phyloP scores from a whole-genome alignment of 2,797 vertebrate genomes.

The Chanos chanos region DNA sequence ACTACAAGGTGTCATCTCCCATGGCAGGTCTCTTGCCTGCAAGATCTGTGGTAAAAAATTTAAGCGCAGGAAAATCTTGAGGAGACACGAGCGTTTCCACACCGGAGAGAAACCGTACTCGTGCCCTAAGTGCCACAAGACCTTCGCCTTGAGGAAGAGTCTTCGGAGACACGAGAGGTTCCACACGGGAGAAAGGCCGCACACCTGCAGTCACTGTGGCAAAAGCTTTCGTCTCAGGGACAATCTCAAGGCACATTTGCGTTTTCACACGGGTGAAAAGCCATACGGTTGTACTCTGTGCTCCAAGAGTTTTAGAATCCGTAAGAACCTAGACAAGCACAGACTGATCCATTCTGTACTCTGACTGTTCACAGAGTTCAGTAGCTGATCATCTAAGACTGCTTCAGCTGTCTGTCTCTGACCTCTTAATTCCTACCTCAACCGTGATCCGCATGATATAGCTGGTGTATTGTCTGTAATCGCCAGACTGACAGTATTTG shows the following conservation, averaged over 20 bases:
- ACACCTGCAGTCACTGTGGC: conserved; percentile 59
- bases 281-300: conserved; percentile 63
- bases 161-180: conserved; percentile 66
- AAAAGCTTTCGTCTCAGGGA: conserved; percentile 70
- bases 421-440: too few species aligned
- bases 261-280: conserved; percentile 69
- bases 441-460: too few species aligned
- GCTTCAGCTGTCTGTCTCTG: too few species aligned
- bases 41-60: conserved; percentile 64
- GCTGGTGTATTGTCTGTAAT: too few species aligned
- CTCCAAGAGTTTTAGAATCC: conserved; percentile 64
- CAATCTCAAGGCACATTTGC: conserved; percentile 67
- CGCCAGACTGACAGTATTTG: too few species aligned
- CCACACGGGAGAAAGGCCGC: conserved; percentile 69
- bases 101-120: conserved; percentile 68
- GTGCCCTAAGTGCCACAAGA: conserved; percentile 58
- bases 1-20: conserved; percentile 43
- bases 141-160: conserved; percentile 66
- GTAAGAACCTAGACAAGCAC: conserved; percentile 67
- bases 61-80: conserved; percentile 65
- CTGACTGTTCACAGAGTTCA: background rate
- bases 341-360: conserved; percentile 29
- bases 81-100: conserved; percentile 72
- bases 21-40: conserved; percentile 55
- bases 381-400: too few species aligned